Percentiles rank a stretch among this genome's conserved stretches.
Conservation (phyloP, 2,113 vertebrate genomes). For the Mus musculus region GRCm39 chr4:153489501-153490000, state of each 20-base stretch:
- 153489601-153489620: neutral
- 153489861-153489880: rapidly evolving
- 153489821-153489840: neutral
- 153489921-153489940: too few species aligned
- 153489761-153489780: neutral
- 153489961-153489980: rapidly evolving
- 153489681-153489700: neutral
- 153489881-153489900: neutral
- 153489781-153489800: neutral
- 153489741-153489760: neutral
- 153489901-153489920: rapidly evolving
- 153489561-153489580: rapidly evolving
- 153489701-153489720: neutral
- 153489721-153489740: neutral
- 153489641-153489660: neutral
- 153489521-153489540: neutral
- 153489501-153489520: neutral
- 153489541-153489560: neutral
- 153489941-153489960: neutral
- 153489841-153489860: rapidly evolving
- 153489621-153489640: too few species aligned
- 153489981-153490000: rapidly evolving
- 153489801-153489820: neutral
- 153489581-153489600: rapidly evolving
- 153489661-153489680: neutral